These are phyloP conservation scores for Chorisops tibialis DNA, from an alignment of 2,888 invertebrate genomes.

Conservation along the genomic window DNA sequence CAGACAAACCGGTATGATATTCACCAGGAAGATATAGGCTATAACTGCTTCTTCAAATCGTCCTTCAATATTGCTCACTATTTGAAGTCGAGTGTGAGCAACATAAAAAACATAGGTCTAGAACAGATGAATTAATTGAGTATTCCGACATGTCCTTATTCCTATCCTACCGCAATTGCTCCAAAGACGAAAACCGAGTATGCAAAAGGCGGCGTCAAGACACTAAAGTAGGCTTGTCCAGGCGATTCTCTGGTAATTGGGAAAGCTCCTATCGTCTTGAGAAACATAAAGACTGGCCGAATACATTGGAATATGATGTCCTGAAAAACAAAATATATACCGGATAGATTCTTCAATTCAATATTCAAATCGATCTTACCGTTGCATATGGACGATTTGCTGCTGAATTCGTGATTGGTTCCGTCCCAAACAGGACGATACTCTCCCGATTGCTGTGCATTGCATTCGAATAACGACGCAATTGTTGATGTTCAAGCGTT, in stretches of 20 bases:
- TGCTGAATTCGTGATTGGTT: no score
- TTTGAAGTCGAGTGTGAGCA: slow-evolving; percentile 60
- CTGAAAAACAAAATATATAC: slow-evolving; percentile 41
- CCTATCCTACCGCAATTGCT: slow-evolving; percentile 49
- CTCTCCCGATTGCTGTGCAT: no score
- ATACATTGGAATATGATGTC: slow-evolving; percentile 52
- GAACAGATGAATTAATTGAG: neutral
- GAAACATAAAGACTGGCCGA: slow-evolving; percentile 52
- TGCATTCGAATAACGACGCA: no score
- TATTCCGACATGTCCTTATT: slow-evolving; percentile 30
- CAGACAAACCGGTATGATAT: slow-evolving; percentile 62
- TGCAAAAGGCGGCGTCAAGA: slow-evolving; percentile 57
- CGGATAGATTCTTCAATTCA: no score
- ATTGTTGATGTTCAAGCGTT: no score
- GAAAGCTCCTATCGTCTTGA: slow-evolving; percentile 60
- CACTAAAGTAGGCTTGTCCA: slow-evolving; percentile 54
- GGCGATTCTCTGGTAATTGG: slow-evolving; percentile 57
- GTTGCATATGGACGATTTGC: no score
- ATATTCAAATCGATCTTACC: no score
- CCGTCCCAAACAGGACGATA: no score
- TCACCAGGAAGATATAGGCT: slow-evolving; percentile 70
- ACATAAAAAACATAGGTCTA: slow-evolving; percentile 60
- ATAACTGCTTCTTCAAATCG: slow-evolving; percentile 74
- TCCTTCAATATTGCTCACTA: slow-evolving; percentile 61
- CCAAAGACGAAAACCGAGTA: slow-evolving; percentile 59